Base-by-base conservation (phyloP, 2,888 invertebrate species). In the Tanytarsus gracilentus region DNA sequence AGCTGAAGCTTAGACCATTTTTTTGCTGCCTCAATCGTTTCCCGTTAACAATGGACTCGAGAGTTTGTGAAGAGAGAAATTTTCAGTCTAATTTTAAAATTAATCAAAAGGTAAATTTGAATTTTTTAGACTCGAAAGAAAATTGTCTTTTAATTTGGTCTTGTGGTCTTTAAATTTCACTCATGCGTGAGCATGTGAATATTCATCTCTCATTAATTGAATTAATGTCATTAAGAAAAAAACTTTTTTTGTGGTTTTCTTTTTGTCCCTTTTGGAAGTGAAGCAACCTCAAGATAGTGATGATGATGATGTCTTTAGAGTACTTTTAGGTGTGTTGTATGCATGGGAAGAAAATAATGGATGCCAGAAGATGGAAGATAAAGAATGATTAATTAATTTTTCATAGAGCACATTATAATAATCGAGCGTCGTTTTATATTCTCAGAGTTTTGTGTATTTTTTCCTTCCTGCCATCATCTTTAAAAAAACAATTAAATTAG, bases 341-440 rank as follows among this genome's bases (percentile, higher is more conserved):
- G n/a, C 33, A 33, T 3, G 33, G n/a, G 33, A 33, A 33, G 9
- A n/a, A 29, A 29, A 7, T 5, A 29, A 29, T 51, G 51, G 9
- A 53, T 23, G n/a, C n/a, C 11, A 23, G 30, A 14, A 52, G 2
- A 33, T 14, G 27, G 21, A 23, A 25, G 26, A 39, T 23, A 55
- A 33, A 33, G 53, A 53, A 53, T 53, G 53, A 53, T 53, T 53
- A 33, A 53, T 53, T 53, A 52, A 25, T 27, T 4, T 52, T 30
- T 29, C 52, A 52, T 16, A 29, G 53, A 53, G 18, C 39, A 25
- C n/a, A n/a, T n/a, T 9, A n/a, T 5, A 33, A 5, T 39, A n/a
- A n/a, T n/a, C n/a, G n/a, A n/a, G n/a, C n/a, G n/a, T n/a, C n/a
- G n/a, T n/a, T n/a, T n/a, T n/a, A n/a, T n/a, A n/a, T n/a, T n/a